Conservation (phyloP, 2,113 vertebrate species). For the Felis catus region F.catus_Fca126_mat1.0 CM031426.1:46163001-46163500, state of each 20-base stretch:
- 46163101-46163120: constrained; percentile 28
- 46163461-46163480: not conserved
- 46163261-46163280: constrained; percentile 27
- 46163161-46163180: not conserved
- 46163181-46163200: not conserved
- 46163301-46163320: not conserved
- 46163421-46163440: constrained; percentile 12
- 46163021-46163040: not conserved
- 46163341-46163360: constrained; percentile 22
- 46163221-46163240: not conserved
- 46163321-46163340: constrained; percentile 3
- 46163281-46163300: constrained; percentile 28
- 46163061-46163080: constrained; percentile 34
- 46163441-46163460: not conserved
- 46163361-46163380: not conserved
- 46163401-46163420: not conserved
- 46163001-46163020: constrained; percentile 33
- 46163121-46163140: not conserved
- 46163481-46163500: not conserved
- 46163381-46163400: not conserved
- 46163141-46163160: not conserved
- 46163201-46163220: not conserved
- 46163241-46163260: not conserved
- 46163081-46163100: not conserved
- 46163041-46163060: constrained; percentile 13